These are phyloP conservation scores for Cydia pomonella DNA, from an alignment of 1,140 invertebrate species.

Conservation along the genomic window DNA sequence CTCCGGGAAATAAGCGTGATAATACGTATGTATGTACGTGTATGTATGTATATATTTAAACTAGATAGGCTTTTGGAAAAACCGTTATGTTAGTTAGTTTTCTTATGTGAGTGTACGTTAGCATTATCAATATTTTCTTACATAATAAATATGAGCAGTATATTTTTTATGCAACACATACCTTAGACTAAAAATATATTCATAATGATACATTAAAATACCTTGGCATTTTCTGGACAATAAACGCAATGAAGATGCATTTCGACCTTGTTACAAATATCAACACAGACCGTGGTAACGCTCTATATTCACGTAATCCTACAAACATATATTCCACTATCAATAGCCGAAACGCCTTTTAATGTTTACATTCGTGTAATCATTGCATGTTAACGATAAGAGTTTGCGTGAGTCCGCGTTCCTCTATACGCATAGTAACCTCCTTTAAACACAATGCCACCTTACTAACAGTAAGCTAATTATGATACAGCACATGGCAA, in stretches of 20 bases:
- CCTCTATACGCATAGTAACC: constrained; percentile 4
- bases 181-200: too few relatives aligned
- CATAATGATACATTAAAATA: too few relatives aligned
- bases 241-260: constrained; percentile 26
- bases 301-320: neutral
- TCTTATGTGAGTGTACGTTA: too few relatives aligned
- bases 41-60: too few relatives aligned
- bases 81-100: too few relatives aligned
- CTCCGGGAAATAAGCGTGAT: too few relatives aligned
- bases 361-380: constrained; percentile 13
- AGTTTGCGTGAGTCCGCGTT: constrained; percentile 21
- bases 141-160: too few relatives aligned
- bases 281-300: constrained; percentile 9
- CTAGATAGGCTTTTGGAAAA: too few relatives aligned
- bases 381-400: constrained; percentile 11
- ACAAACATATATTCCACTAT: constrained; percentile 1
- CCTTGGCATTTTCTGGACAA: constrained; percentile 27
- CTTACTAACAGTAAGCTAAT: constrained; percentile 27
- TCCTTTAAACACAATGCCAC: constrained; percentile 28
- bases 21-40: too few relatives aligned
- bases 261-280: constrained; percentile 20
- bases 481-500: constrained; percentile 45
- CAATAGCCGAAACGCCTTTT: constrained; percentile 23
- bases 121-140: too few relatives aligned
- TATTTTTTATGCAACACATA: too few relatives aligned